A percentile compares a stretch with the other conserved stretches of the same genome.
phyloP scores from a whole-genome alignment of 2,888 invertebrate species.

The Macrosoma leucophasiata region DNA sequence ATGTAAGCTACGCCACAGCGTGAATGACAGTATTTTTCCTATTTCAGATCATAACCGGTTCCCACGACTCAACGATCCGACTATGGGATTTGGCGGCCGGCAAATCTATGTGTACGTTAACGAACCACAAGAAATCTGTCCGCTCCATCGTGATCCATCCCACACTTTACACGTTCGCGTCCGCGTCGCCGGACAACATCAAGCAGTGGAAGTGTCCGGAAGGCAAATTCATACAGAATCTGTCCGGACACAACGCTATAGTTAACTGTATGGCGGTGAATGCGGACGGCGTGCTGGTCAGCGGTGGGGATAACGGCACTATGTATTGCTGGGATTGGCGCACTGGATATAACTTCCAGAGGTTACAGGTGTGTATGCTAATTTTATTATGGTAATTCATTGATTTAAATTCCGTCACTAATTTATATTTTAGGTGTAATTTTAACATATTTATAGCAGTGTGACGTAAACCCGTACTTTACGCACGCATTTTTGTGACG shows the following conservation, averaged over 20 bases:
- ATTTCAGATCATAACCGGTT: conserved; percentile 88
- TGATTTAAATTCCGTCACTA: too few species aligned
- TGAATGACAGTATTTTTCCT: too few species aligned
- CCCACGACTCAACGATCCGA: conserved; percentile 97
- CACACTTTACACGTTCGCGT: conserved; percentile 93
- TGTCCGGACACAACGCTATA: conserved; percentile 97
- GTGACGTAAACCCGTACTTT: too few species aligned
- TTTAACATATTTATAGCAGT: too few species aligned
- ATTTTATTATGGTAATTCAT: too few species aligned
- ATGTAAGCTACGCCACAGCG: too few species aligned
- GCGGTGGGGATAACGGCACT: conserved; percentile 98
- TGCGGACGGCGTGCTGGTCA: conserved; percentile 95
- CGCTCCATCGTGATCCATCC: conserved; percentile 87
- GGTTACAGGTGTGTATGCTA: conserved; percentile 83
- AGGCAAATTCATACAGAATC: conserved; percentile 98
- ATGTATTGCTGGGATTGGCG: conserved; percentile 99
- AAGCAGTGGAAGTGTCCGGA: conserved; percentile 99
- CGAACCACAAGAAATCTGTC: conserved; percentile 98
- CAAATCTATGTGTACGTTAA: conserved; percentile 93
- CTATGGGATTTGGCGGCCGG: conserved; percentile 99
- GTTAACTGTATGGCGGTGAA: conserved; percentile 98
- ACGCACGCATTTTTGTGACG: too few species aligned
- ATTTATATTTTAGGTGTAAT: too few species aligned
- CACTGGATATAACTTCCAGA: conserved; percentile 99
- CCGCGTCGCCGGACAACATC: conserved; percentile 98